A percentile compares a stretch with the other conserved stretches of the same genome.
Evolutionary conservation across 2,113 vertebrate genomes (phyloP).

Genomic region (Hemibagrus wyckioides): DNA sequence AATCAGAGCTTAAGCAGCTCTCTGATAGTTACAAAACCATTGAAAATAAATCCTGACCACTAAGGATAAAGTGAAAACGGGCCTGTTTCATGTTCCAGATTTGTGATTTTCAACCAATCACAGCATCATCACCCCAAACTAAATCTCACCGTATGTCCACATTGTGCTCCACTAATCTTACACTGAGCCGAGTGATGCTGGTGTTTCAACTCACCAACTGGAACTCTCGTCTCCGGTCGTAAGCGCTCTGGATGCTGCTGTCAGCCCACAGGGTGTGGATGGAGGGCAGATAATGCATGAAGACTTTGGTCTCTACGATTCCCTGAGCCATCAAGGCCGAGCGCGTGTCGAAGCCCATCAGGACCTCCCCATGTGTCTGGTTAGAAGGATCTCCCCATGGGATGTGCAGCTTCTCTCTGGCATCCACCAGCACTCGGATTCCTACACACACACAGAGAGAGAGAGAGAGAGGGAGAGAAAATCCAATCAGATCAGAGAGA

Average conservation of each 20-base stretch:
- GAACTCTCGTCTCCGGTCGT: conserved; percentile 93
- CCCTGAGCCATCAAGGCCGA: conserved; percentile 80
- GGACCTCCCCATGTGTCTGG: conserved; percentile 79
- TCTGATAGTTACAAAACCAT: not conserved
- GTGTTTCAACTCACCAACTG: conserved; percentile 83
- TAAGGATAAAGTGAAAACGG: not conserved
- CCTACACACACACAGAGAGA: conserved; percentile 70
- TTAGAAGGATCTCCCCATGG: conserved; percentile 89
- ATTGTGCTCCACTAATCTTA: not conserved
- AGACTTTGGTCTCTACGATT: conserved; percentile 84
- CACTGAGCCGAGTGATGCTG: not conserved
- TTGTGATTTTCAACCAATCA: not conserved
- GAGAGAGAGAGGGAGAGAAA: not conserved
- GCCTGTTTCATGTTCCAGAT: not conserved
- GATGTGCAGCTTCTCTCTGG: conserved; percentile 96
- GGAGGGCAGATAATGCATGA: conserved; percentile 82
- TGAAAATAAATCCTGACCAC: conserved; percentile 8
- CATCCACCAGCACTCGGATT: conserved; percentile 92
- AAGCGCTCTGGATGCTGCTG: conserved; percentile 90
- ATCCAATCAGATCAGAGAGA: not conserved
- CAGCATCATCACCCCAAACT: not conserved
- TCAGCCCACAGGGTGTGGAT: conserved; percentile 88
- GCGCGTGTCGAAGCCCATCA: conserved; percentile 94
- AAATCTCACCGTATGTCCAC: not conserved
- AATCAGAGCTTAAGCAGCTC: not conserved